Base-by-base conservation (phyloP, 2,888 invertebrate genomes). In the Thecophora atra region DNA sequence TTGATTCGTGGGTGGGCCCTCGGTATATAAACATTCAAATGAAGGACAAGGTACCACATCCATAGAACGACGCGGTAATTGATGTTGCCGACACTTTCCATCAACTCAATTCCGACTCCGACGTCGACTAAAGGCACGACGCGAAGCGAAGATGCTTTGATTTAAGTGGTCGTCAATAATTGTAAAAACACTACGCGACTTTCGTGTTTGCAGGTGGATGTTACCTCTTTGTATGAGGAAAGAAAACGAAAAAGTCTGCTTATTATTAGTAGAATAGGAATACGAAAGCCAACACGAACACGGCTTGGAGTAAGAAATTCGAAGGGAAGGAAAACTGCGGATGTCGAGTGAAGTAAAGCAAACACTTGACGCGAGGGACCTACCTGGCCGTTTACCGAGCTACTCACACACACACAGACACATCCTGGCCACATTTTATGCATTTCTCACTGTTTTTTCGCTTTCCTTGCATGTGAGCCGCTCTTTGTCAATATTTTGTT, bases 401-500 rank as follows among this genome's bases (percentile, higher is more conserved):
- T n/a, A 44, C 58, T 44, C 17, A 19, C 24, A 37, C 67, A 24
- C 42, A 42, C 37, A 37, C 2, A 2, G 7, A 37, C 37, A 8
- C 56, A 68, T 44, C 58, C 58, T 56, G 24, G 68, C 24, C 44
- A 17, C 47, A 15, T 47, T 47, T 15, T 21, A 47, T 44, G 64
- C 24, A 21, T 44, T 24, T 44, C 26, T 54, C 5, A 1, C 54
- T 11, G 54, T 54, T 3, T 24, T 11, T 7, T 8, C 8, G 5
- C 19, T 37, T 30, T 28, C 62, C 37, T 69, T 69, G 62, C 70
- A 70, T 52, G 70, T 70, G n/a, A 19, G 52, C 70, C 70, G 70
- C 81, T 79, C 80, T 81, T 74, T 81, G 81, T 81, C 81, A 81
- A 81, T 81, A 81, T 81, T 81, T 81, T 79, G 78, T 76, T 74